A percentile compares a stretch with the other conserved stretches of the same genome.
phyloP scores from a whole-genome alignment of 2,113 vertebrate species.

The Oplegnathus fasciatus region DNA sequence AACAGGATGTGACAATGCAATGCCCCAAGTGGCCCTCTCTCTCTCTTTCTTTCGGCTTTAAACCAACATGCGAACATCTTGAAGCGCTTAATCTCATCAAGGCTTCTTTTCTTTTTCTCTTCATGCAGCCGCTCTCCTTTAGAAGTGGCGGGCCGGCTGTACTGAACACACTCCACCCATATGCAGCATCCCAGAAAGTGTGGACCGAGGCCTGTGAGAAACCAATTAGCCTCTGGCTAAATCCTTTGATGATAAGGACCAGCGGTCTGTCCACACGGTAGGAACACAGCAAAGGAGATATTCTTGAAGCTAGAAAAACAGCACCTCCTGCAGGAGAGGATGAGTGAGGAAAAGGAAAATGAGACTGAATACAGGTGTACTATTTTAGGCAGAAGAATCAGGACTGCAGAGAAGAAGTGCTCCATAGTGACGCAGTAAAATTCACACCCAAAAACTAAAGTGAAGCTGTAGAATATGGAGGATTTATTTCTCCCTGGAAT shows the following conservation, averaged over 20 bases:
- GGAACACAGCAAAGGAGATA: not conserved
- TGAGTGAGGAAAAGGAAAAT: not conserved
- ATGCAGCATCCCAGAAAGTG: constrained; percentile 67
- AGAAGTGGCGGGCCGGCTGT: constrained; percentile 76
- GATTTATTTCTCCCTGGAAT: constrained; percentile 44
- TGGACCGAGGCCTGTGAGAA: constrained; percentile 65
- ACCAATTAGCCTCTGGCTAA: constrained; percentile 66
- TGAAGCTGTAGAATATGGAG: not conserved
- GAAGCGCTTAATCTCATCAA: constrained; percentile 84
- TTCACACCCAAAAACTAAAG: constrained; percentile 38
- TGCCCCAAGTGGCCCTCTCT: constrained; percentile 50
- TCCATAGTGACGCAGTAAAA: constrained; percentile 33
- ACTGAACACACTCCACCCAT: constrained; percentile 74
- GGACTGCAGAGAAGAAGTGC: not conserved
- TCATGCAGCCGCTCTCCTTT: constrained; percentile 59
- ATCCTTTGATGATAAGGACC: constrained; percentile 64
- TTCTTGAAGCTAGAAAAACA: constrained; percentile 21
- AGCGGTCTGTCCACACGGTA: constrained; percentile 27
- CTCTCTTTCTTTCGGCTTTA: constrained; percentile 51
- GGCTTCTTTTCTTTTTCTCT: constrained; percentile 60
- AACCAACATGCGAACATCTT: constrained; percentile 80
- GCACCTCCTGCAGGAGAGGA: constrained; percentile 50
- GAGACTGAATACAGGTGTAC: not conserved
- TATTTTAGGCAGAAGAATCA: not conserved
- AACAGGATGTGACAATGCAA: constrained; percentile 73